Evolutionary conservation across 2,888 invertebrate genomes (phyloP).

Genomic region (Drosophila neonasuta): DNA sequence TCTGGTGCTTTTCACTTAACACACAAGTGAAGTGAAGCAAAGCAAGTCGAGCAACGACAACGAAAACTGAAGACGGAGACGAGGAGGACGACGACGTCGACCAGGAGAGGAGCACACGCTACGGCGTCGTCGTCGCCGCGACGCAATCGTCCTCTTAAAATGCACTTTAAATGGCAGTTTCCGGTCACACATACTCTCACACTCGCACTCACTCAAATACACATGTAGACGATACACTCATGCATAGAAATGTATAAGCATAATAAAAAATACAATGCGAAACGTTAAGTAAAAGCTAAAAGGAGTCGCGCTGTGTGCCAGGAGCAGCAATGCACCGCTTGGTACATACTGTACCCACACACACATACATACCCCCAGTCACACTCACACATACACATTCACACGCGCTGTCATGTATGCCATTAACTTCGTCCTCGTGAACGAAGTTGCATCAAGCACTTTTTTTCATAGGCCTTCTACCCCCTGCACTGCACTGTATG

Average conservation of each 20-base stretch:
- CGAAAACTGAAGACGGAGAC: neutral
- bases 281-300: conserved; percentile 61
- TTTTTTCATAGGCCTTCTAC: conserved; percentile 67
- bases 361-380: conserved; percentile 28
- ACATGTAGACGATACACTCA: conserved; percentile 12
- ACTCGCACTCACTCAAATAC: conserved; percentile 24
- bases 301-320: conserved; percentile 72
- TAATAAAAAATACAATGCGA: conserved; percentile 65
- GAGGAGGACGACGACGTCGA: conserved; percentile 32
- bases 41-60: conserved; percentile 11
- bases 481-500: conserved; percentile 39
- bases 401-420: conserved; percentile 63
- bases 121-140: conserved; percentile 44
- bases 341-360: conserved; percentile 79
- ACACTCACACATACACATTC: conserved; percentile 23
- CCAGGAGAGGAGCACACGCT: conserved; percentile 34
- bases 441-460: conserved; percentile 49
- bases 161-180: conserved; percentile 81
- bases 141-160: conserved; percentile 72
- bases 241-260: conserved; percentile 58
- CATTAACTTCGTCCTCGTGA: conserved; percentile 51
- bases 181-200: conserved; percentile 70
- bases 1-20: conserved; percentile 65
- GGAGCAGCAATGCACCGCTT: conserved; percentile 76
- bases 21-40: conserved; percentile 64